Base-by-base conservation (phyloP, 1,140 invertebrate genomes). In the Drosophila santomea region DNA sequence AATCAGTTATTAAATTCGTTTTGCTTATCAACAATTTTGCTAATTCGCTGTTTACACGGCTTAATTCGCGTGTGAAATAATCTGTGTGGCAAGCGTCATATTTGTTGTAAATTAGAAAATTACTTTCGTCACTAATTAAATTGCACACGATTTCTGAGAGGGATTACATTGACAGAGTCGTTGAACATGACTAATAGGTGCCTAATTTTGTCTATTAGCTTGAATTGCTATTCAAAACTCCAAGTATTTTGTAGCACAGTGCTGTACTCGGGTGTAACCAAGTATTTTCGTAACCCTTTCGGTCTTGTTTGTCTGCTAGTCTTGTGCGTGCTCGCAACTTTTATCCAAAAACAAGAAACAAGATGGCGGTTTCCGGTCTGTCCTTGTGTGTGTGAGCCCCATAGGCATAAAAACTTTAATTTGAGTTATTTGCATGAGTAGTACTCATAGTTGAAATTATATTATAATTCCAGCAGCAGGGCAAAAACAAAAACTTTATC, bases 381-480 rank as follows among this genome's bases (percentile, higher is more conserved):
- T 58, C 54, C 32, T 51, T 58, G 36, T 69, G 39, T 74, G 66
- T 64, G 35, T 48, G n/a, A 50, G 59, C 78, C 82, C 74, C 66
- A 67, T 66, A 86, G 82, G 78, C 78, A 75, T 67, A 75, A 74
- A 86, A 86, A 86, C 82, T 86, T 86, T 78, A 86, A 86, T 86
- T 86, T 86, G 74, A 86, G 82, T 74, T 85, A 81, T 85, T 85
- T 86, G 74, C 83, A 73, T 66, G 66, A 76, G 83, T 79, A 67
- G 66, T 78, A 74, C 52, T 58, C 61, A 54, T 39, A 83, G 75
- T 69, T 82, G 57, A 86, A 86, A 86, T 88, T 86, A 79, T 86
- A 82, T 67, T 82, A 86, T 86, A 88, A 86, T 88, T 88, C 78
- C 56, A 67, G 48, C 52, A 54, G 66, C 28, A 44, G 39, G 68